Percentiles rank a stretch among this genome's conserved stretches.
phyloP scores from a whole-genome alignment of 2,113 vertebrate species.

The Theropithecus gelada region DNA sequence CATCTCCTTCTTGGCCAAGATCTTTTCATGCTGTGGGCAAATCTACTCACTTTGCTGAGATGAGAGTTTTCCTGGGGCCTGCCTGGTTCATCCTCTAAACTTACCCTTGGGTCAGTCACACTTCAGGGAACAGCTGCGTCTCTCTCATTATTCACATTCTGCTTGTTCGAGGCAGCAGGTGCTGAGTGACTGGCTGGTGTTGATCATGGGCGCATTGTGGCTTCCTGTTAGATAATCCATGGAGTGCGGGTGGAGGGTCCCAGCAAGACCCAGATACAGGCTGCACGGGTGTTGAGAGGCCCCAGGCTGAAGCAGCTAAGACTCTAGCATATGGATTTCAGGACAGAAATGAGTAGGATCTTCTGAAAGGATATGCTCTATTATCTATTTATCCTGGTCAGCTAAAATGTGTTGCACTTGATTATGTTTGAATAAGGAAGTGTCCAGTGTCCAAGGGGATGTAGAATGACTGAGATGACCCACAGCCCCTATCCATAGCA shows the following conservation, averaged over 20 bases:
- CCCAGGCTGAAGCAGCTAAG: not conserved
- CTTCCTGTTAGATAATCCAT: not conserved
- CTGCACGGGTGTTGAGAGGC: accelerated
- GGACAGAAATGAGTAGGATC: not conserved
- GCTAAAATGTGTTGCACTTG: not conserved
- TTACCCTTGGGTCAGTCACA: too few relatives aligned
- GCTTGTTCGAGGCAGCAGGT: not conserved
- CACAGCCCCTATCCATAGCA: accelerated
- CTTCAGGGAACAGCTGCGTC: not conserved
- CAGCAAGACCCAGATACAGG: not conserved
- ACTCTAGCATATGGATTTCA: not conserved
- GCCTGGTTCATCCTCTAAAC: not conserved
- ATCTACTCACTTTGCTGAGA: not conserved
- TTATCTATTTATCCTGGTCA: not conserved
- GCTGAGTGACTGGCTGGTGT: not conserved
- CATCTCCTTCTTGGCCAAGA: not conserved
- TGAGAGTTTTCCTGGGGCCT: not conserved
- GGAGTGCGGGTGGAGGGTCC: accelerated
- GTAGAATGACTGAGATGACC: not conserved
- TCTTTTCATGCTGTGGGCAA: too few relatives aligned
- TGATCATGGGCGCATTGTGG: not conserved
- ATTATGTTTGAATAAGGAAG: not conserved
- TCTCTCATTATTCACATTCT: not conserved
- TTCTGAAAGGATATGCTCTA: not conserved
- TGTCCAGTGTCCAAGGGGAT: not conserved